These are phyloP conservation scores for Poecile montanus DNA, from an alignment of 2,797 vertebrate genomes.

Conservation along the genomic window DNA sequence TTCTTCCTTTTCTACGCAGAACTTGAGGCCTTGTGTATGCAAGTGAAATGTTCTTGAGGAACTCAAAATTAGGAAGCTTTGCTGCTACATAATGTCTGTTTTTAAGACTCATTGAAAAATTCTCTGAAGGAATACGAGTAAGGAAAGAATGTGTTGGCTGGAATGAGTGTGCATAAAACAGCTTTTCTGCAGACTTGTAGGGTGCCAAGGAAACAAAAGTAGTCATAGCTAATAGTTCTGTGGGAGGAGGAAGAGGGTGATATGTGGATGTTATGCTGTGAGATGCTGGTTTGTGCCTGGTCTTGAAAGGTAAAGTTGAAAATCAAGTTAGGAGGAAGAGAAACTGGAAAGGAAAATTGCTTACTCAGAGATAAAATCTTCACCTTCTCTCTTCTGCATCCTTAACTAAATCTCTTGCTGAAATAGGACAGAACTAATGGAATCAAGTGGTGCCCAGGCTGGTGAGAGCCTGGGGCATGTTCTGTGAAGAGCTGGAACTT, in stretches of 20 bases:
- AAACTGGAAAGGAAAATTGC: background rate
- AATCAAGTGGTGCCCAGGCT: background rate
- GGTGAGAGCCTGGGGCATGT: background rate
- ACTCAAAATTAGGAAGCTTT: background rate
- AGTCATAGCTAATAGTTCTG: background rate
- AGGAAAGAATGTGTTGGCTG: background rate
- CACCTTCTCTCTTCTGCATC: background rate
- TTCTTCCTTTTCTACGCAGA: background rate
- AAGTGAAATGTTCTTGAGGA: background rate
- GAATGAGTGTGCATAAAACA: background rate
- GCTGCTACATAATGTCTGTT: background rate
- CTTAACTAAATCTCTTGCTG: background rate
- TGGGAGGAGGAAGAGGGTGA: background rate
- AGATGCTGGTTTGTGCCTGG: background rate
- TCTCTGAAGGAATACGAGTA: background rate
- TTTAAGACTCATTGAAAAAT: background rate
- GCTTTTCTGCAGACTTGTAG: background rate
- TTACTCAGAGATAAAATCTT: background rate
- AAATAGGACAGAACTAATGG: background rate
- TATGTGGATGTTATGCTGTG: background rate
- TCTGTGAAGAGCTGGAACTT: background rate
- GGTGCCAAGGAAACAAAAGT: background rate
- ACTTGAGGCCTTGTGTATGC: background rate
- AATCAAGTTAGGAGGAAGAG: background rate
- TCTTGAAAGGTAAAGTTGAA: background rate